A percentile compares a stretch with the other conserved stretches of the same genome.
phyloP scores from a whole-genome alignment of 2,797 vertebrate genomes.

The Fratercula arctica region DNA sequence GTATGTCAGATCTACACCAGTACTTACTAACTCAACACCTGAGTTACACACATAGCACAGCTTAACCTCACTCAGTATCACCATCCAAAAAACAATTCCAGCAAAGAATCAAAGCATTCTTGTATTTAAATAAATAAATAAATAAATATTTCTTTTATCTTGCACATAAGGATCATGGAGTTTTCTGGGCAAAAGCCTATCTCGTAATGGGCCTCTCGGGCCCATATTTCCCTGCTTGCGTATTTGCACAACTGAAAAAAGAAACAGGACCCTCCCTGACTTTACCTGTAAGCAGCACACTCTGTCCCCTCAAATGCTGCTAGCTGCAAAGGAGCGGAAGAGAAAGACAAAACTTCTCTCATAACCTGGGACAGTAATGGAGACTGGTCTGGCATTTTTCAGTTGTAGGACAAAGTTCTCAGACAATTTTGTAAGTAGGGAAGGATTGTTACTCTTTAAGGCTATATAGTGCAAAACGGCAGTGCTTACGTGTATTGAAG shows the following conservation, averaged over 20 bases:
- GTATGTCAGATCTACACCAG: neutral
- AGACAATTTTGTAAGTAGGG: neutral
- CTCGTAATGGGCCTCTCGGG: neutral
- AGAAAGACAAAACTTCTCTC: neutral
- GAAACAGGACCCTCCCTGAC: neutral
- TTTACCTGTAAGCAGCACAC: neutral
- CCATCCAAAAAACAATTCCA: neutral
- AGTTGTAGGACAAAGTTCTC: neutral
- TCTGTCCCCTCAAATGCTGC: neutral
- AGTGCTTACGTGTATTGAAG: neutral
- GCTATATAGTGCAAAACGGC: neutral
- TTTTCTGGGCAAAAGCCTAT: neutral
- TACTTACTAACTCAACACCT: neutral
- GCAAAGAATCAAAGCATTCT: neutral
- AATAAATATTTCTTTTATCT: neutral
- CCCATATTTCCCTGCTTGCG: neutral
- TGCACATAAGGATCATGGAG: neutral
- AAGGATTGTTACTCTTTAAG: neutral
- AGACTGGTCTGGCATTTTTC: neutral
- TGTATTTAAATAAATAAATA: neutral
- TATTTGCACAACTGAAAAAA: neutral
- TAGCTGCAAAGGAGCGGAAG: neutral
- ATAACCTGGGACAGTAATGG: neutral
- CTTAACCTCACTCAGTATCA: neutral
- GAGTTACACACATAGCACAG: neutral